Conservation (phyloP, 1,140 invertebrate species). For the Nasonia giraulti region DNA sequence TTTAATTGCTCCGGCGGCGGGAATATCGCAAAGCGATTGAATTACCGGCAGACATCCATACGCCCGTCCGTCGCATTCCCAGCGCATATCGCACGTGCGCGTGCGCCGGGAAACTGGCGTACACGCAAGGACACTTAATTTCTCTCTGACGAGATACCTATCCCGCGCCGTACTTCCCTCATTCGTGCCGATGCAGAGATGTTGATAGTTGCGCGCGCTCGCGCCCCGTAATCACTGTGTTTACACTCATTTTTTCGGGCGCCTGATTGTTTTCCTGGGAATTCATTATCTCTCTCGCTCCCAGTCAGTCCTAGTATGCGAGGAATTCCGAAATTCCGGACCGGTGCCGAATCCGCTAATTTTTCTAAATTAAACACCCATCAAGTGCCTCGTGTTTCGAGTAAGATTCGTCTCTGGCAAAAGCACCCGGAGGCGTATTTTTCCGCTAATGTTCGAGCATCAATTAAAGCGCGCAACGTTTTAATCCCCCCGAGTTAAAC, state of each 20-base stretch:
- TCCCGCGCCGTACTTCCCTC: not conserved
- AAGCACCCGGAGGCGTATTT: not conserved
- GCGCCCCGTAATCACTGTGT: conserved; percentile 2
- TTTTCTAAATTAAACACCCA: too few species aligned
- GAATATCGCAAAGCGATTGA: conserved; percentile 1
- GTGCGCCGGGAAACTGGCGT: not conserved
- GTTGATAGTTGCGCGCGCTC: conserved; percentile 7
- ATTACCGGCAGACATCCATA: not conserved
- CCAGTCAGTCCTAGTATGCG: too few species aligned
- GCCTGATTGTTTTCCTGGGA: too few species aligned
- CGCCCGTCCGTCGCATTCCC: too few species aligned
- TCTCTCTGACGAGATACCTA: not conserved
- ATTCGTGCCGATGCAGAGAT: not conserved
- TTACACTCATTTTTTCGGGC: not conserved
- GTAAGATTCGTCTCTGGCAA: not conserved
- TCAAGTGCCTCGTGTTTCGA: too few species aligned
- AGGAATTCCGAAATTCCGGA: too few species aligned
- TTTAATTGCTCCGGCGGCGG: not conserved
- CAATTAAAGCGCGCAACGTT: not conserved
- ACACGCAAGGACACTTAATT: conserved; percentile 31
- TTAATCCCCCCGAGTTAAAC: not conserved
- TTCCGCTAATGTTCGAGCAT: not conserved
- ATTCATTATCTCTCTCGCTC: too few species aligned
- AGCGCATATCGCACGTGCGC: too few species aligned
- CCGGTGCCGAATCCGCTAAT: too few species aligned